phyloP scores from a whole-genome alignment of 2,888 invertebrate genomes.

The Dromius quadrimaculatus region DNA sequence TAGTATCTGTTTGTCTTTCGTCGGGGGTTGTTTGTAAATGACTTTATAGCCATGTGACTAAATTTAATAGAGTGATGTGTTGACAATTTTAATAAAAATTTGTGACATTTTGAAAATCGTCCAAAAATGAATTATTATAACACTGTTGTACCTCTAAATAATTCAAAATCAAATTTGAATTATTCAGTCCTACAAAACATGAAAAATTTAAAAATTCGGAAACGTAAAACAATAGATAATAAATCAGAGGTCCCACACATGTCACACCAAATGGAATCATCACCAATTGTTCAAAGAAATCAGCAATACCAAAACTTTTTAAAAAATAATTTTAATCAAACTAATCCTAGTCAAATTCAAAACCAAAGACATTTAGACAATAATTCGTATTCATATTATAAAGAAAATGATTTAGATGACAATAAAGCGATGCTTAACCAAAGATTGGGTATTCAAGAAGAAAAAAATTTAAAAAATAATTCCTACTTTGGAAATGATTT shows the following conservation, averaged over 20 bases:
- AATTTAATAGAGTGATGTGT: too few species aligned
- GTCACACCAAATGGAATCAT: background rate
- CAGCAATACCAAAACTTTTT: conserved; percentile 6
- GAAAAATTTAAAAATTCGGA: conserved; percentile 44
- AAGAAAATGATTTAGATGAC: background rate
- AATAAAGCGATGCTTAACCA: background rate
- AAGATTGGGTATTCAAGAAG: too few species aligned
- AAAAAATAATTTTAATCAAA: background rate
- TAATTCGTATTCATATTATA: background rate
- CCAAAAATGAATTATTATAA: conserved; percentile 31
- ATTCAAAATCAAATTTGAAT: conserved; percentile 23
- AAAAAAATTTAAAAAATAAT: too few species aligned
- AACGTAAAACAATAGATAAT: conserved; percentile 53
- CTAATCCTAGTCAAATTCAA: background rate
- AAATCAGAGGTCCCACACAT: background rate
- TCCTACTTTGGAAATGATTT: too few species aligned
- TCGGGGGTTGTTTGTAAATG: conserved; percentile 14
- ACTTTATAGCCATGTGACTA: background rate
- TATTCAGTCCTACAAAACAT: conserved; percentile 30
- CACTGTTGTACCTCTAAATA: background rate
- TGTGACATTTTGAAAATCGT: background rate
- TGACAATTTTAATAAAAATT: background rate
- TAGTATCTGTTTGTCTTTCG: conserved; percentile 10
- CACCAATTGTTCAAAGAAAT: background rate
- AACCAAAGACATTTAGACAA: background rate